Evolutionary conservation across 2,888 invertebrate genomes (phyloP).

Genomic region (Synergus japonicus): DNA sequence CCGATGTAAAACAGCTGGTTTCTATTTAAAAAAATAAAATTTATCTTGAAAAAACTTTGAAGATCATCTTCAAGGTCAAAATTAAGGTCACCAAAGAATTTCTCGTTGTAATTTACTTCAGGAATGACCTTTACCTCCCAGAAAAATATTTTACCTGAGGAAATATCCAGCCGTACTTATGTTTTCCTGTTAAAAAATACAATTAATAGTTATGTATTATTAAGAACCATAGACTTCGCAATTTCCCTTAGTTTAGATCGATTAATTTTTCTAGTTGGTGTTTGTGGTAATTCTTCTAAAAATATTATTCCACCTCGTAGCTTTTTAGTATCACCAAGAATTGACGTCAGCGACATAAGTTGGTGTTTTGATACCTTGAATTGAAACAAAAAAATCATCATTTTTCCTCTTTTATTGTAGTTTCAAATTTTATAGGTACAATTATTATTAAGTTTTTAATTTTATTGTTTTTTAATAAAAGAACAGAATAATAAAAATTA

Average conservation of each 20-base stretch:
- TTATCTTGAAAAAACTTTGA: too few species aligned
- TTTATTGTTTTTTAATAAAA: neutral
- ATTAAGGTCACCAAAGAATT: too few species aligned
- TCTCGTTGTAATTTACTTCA: too few species aligned
- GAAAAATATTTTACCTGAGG: too few species aligned
- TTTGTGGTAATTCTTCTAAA: constrained; percentile 63
- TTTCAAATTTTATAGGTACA: neutral
- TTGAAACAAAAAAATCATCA: neutral
- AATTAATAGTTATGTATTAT: too few species aligned
- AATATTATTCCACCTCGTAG: constrained; percentile 69
- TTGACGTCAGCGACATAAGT: constrained; percentile 60
- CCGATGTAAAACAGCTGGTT: too few species aligned
- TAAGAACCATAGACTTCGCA: constrained; percentile 42
- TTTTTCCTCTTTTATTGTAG: neutral
- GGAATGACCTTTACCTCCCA: too few species aligned
- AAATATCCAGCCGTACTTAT: too few species aligned
- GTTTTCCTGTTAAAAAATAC: too few species aligned
- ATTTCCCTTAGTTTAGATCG: constrained; percentile 61
- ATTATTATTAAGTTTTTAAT: neutral
- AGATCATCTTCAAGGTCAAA: too few species aligned
- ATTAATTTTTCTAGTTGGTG: constrained; percentile 64
- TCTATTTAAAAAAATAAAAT: too few species aligned
- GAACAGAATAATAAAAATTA: neutral
- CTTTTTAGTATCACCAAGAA: constrained; percentile 60
- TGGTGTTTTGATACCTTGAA: constrained; percentile 67